Evolutionary conservation across 2,888 invertebrate species (phyloP).

Genomic region (Lamellibrachia columna): DNA sequence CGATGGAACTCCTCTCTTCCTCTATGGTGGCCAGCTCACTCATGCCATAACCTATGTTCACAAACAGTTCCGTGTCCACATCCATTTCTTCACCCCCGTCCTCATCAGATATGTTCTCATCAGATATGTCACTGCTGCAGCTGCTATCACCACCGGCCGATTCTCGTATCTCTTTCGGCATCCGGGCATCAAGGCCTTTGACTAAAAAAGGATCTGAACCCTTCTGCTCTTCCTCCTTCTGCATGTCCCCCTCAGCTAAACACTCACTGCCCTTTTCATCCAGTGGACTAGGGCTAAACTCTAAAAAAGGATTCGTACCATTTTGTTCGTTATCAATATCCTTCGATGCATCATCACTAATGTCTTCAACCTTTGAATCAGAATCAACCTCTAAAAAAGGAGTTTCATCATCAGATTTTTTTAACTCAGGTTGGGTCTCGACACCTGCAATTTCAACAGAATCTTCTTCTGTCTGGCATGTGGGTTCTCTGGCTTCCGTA

Average conservation of each 20-base stretch:
- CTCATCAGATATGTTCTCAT: neutral
- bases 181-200: constrained; percentile 30
- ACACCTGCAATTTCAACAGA: constrained; percentile 11
- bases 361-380: neutral
- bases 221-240: constrained; percentile 16
- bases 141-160: neutral
- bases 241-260: neutral
- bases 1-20: constrained; percentile 13
- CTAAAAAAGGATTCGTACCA: constrained; percentile 16
- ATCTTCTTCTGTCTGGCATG: neutral
- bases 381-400: neutral
- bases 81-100: neutral
- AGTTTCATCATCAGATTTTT: neutral
- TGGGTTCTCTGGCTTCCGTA: neutral
- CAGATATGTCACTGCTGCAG: neutral
- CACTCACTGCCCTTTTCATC: neutral
- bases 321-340: neutral
- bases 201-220: constrained; percentile 33
- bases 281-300: constrained; percentile 7
- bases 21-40: constrained; percentile 18
- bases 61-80: neutral
- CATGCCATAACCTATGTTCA: constrained; percentile 5
- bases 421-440: constrained; percentile 11
- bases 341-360: neutral
- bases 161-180: constrained; percentile 30